Base-by-base conservation (phyloP, 2,888 invertebrate genomes). In the Xanthia togata region DNA sequence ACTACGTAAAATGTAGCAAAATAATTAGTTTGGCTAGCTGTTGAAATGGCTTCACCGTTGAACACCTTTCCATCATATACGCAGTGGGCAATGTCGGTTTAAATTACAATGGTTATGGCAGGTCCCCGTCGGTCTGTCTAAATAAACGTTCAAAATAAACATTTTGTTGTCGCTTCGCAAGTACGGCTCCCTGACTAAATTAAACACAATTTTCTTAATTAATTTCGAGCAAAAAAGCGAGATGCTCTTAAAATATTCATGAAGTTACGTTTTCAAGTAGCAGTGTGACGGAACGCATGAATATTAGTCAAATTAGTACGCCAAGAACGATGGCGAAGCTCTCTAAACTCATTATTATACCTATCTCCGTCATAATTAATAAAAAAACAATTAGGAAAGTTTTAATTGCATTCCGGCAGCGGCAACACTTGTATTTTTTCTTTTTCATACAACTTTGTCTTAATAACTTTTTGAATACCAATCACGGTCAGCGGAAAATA, bases 361-460 rank as follows among this genome's bases (percentile, higher is more conserved):
- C 70, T 77, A 86, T 74, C 79, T 76, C 63, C 70, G 82, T 82
- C 62, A 79, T 84, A 86, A 89, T 88, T 89, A 88, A 89, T 87
- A 85, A 88, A 88, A 88, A 89, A 89, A 89, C 87, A 88, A 91
- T 91, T 87, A 89, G 74, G 62, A 85, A 90, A 91, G 87, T 91
- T 91, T 90, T 89, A 90, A 91, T 88, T 87, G 85, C 84, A 87
- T 81, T 80, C 70, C 65, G 76, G 67, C 67, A 78, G 86, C 74
- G 76, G 78, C 72, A 35, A 76, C 72, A 72, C 76, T 85, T 69
- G 68, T 68, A 68, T 70, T 80, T 85, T 77, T 81, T 79, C 47
- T 69, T 82, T 79, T 60, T 53, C 64, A 65, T 70, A 60, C 47
- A 78, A 86, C 73, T 86, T 81, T 75, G 64, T 70, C 65, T 73